phyloP scores from a whole-genome alignment of 1,140 invertebrate species.

The Trichomalopsis sarcophagae region DNA sequence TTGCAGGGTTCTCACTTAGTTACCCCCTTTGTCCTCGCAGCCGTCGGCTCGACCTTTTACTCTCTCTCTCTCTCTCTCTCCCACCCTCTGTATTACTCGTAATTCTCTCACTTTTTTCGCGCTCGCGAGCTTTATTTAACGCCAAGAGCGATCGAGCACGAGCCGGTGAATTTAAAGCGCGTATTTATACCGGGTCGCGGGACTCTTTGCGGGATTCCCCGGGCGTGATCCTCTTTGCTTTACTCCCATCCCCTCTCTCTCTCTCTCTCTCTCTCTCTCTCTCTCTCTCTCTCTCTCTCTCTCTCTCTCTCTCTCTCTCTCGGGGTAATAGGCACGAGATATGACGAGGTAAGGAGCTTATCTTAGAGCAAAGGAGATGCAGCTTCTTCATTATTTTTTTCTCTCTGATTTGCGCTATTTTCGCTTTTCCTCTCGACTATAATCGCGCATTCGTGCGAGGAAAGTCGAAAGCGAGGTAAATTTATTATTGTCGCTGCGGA shows the following conservation, averaged over 20 bases:
- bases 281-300: no score
- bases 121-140: conserved; percentile 2
- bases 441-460: neutral
- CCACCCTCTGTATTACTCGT: neutral
- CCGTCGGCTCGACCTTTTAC: conserved; percentile 8
- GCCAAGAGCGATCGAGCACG: no score
- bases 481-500: neutral
- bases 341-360: neutral
- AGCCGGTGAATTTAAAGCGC: neutral
- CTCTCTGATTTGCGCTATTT: neutral
- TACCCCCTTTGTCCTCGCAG: conserved; percentile 20
- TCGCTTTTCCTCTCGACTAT: neutral
- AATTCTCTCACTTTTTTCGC: neutral
- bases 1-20: conserved; percentile 33
- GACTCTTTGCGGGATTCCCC: neutral
- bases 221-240: neutral
- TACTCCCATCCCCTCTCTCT: neutral
- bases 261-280: no score
- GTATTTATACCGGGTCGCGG: neutral
- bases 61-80: conserved; percentile 25
- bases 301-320: no score
- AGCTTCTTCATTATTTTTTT: neutral
- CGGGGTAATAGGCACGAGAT: neutral
- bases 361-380: neutral
- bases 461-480: neutral